Evolutionary conservation across 1,140 invertebrate genomes (phyloP).

Genomic region (Pissodes strobi): DNA sequence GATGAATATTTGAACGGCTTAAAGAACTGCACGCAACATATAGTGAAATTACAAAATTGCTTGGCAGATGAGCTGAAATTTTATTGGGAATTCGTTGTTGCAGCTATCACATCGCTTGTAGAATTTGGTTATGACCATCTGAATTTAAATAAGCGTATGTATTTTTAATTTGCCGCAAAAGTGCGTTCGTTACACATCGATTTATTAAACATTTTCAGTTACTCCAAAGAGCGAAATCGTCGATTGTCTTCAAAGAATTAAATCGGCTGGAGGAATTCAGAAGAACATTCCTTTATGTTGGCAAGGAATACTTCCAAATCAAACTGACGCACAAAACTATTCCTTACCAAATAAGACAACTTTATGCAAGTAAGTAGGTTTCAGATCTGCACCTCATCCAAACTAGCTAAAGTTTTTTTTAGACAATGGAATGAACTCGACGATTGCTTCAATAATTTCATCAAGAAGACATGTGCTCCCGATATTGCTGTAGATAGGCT

Average conservation of each 20-base stretch:
- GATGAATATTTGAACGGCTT: background rate
- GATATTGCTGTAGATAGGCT: conserved; percentile 20
- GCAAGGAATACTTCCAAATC: background rate
- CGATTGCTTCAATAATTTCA: conserved; percentile 9
- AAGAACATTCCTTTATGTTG: background rate
- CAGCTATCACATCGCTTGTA: too few relatives aligned
- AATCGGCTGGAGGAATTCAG: background rate
- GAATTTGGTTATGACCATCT: too few relatives aligned
- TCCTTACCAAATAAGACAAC: conserved; percentile 3
- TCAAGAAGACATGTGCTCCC: conserved; percentile 24
- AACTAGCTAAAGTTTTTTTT: conserved; percentile 4
- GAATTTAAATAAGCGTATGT: too few relatives aligned
- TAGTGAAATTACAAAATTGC: too few relatives aligned
- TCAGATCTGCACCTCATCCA: background rate
- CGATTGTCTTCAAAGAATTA: background rate
- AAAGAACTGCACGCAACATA: background rate
- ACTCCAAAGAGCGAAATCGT: too few relatives aligned
- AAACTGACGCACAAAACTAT: background rate
- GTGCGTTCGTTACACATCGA: too few relatives aligned
- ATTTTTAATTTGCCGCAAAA: too few relatives aligned
- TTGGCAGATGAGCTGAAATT: too few relatives aligned
- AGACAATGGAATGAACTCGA: conserved; percentile 4
- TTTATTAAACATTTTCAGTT: too few relatives aligned
- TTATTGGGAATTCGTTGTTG: too few relatives aligned
- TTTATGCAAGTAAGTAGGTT: conserved; percentile 5